Base-by-base conservation (phyloP, 2,113 vertebrate species). In the Hucho hucho region DNA sequence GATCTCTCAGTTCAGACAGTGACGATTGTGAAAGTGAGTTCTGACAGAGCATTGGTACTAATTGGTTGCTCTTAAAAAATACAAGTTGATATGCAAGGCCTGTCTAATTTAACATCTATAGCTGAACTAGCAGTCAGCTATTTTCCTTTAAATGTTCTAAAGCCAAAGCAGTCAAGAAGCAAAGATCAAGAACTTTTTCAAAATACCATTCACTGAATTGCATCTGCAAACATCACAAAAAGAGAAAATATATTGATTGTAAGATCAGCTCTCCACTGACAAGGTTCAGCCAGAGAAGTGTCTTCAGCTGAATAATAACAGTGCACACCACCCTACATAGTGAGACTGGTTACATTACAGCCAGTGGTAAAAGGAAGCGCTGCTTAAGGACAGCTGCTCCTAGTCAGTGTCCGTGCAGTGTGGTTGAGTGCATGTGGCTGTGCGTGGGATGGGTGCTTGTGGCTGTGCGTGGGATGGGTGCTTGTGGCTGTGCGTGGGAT, bases 201-300 rank as follows among this genome's bases (percentile, higher is more conserved):
- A 25, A 87, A 69, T 32, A 78, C 12, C 12, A 79, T 79, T 76
- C 64, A 77, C 75, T 75, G 81, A 87, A 72, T 75, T 53, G 49
- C 49, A 53, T 53, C 14, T 74, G 79, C 63, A 85, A 82, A 70
- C 46, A 75, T 80, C 75, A 85, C 77, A 77, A 82, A 74, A 80
- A 83, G 64, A 25, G 81, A 76, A 64, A 26, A 69, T 70, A 73
- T 64, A 37, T 47, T 71, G n/a, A 61, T 22, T 61, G 58, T 61
- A 11, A 4, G 9, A 61, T 61, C 58, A 61, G 6, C 14, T 12
- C 7, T 61, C 58, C 58, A 14, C 37, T 43, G 37, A 11, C 9
- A 43, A 56, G 4, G 16, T 20, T 56, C 53, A 56, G 37, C 3
- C 37, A 20, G 18, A 56, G 53, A 56, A 56, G 16, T 61, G 58